Evolutionary conservation across 2,888 invertebrate genomes (phyloP).

Genomic region (Agrochola litura): DNA sequence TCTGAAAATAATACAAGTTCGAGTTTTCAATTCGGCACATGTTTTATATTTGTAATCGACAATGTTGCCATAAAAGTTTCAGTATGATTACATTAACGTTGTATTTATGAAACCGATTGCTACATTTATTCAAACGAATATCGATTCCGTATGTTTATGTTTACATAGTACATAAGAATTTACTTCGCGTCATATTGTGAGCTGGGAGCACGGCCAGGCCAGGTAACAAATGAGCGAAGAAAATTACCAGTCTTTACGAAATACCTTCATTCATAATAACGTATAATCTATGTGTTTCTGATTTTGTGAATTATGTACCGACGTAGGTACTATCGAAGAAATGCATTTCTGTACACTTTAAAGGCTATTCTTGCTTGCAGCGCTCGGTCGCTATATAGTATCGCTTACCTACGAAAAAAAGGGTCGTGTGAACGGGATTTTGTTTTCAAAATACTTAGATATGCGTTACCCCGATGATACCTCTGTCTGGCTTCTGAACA

Average conservation of each 20-base stretch:
- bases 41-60: conserved; percentile 49
- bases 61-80: conserved; percentile 59
- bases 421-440: too few species aligned
- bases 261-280: conserved; percentile 22
- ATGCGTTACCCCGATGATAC: too few species aligned
- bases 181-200: not conserved
- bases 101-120: conserved; percentile 58
- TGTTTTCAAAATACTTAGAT: too few species aligned
- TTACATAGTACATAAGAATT: conserved; percentile 17
- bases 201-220: not conserved
- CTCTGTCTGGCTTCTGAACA: not conserved
- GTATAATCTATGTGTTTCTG: not conserved
- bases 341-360: too few species aligned
- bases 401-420: too few species aligned
- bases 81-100: conserved; percentile 60
- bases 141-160: conserved; percentile 55
- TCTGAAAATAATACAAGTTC: conserved; percentile 36
- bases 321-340: not conserved
- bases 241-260: not conserved
- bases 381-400: too few species aligned
- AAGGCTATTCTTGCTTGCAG: too few species aligned
- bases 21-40: conserved; percentile 14
- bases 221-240: not conserved
- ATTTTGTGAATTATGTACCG: not conserved
- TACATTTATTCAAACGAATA: conserved; percentile 52